Conservation (phyloP, 35 echinoderm and acorn worm species). For the Holothuria glaberrima region DNA sequence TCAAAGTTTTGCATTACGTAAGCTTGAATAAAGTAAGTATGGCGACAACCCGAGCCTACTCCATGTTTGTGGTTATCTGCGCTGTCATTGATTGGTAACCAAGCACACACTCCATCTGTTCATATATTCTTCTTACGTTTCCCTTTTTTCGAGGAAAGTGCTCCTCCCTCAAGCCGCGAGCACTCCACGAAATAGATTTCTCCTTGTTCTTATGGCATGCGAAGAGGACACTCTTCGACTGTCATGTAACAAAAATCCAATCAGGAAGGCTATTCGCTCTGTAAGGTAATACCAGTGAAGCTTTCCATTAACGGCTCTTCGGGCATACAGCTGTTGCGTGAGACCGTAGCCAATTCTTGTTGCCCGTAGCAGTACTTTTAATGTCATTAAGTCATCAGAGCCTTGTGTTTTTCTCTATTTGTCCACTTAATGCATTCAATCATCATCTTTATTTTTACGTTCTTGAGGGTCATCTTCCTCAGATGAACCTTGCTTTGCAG, state of each 20-base stretch:
- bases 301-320: constrained; percentile 19
- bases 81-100: no score
- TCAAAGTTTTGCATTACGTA: not conserved
- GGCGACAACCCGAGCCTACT: no score
- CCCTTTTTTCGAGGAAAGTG: not conserved
- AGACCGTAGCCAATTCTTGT: not conserved
- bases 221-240: constrained; percentile 24
- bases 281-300: constrained; percentile 8
- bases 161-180: constrained; percentile 30
- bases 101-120: no score
- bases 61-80: no score
- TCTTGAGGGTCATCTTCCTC: no score
- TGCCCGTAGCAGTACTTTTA: constrained; percentile 6
- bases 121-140: not conserved
- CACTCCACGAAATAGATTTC: constrained; percentile 26
- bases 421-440: constrained; percentile 24
- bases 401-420: constrained; percentile 39
- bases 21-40: not conserved
- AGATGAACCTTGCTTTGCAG: no score
- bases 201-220: constrained; percentile 11
- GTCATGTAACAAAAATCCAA: constrained; percentile 12
- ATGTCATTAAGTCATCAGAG: constrained; percentile 1
- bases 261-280: not conserved
- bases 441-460: not conserved
- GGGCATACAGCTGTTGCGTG: constrained; percentile 31